Evolutionary conservation across 1,140 invertebrate species (phyloP).

Genomic region (Augochlora pura): DNA sequence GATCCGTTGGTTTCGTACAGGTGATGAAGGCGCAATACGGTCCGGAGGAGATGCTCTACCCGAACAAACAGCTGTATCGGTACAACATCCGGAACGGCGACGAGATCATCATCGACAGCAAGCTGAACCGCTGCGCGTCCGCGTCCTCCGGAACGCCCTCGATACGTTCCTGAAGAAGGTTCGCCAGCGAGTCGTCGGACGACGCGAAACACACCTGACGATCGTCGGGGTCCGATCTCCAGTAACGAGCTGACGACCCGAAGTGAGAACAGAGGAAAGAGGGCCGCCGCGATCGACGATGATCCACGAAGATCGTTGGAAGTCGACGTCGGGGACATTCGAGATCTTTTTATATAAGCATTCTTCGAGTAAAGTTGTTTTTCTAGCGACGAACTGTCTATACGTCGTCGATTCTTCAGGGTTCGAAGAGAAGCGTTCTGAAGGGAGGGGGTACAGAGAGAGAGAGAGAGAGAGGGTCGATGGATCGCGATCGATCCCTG

Average conservation of each 20-base stretch:
- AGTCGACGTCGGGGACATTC: background rate
- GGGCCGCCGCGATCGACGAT: background rate
- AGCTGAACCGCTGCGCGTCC: constrained; percentile 78
- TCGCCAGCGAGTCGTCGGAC: constrained; percentile 48
- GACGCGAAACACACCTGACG: constrained; percentile 43
- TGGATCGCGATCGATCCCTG: too few relatives aligned
- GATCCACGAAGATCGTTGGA: background rate
- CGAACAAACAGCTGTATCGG: constrained; percentile 93
- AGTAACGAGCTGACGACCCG: constrained; percentile 18
- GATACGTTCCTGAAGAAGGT: constrained; percentile 75
- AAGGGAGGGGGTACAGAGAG: too few relatives aligned
- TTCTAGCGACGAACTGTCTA: constrained; percentile 35
- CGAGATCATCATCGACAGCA: constrained; percentile 93
- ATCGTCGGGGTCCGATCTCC: constrained; percentile 44
- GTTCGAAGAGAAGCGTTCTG: constrained; percentile 6
- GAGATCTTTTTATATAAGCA: constrained; percentile 24
- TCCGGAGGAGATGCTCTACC: constrained; percentile 93
- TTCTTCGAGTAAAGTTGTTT: constrained; percentile 15
- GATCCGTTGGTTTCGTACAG: constrained; percentile 69
- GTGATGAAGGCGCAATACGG: constrained; percentile 83
- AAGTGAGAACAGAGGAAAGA: background rate
- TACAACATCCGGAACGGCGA: constrained; percentile 95
- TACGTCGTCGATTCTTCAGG: constrained; percentile 54
- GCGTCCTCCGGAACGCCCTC: constrained; percentile 74
- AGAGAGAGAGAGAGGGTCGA: too few relatives aligned